Conservation (phyloP, 2,888 invertebrate species). For the Caenorhabditis sulstoni region DNA sequence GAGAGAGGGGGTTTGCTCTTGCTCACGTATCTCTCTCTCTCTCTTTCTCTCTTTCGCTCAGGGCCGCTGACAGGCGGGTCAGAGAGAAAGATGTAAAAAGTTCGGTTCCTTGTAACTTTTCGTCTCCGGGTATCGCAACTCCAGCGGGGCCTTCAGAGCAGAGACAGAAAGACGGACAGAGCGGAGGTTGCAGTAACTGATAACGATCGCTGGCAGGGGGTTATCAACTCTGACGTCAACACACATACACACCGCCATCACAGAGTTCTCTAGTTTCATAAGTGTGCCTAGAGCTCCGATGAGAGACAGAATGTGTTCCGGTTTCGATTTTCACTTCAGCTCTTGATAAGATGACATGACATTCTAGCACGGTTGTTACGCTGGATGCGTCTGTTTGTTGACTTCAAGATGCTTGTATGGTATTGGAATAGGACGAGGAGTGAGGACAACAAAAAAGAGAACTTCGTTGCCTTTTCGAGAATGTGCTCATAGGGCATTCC, state of each 20-base stretch:
- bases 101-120: no score
- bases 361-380: no score
- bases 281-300: background rate
- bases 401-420: no score
- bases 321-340: no score
- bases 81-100: background rate
- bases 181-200: conserved; percentile 22
- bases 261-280: conserved; percentile 1
- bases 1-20: conserved; percentile 2
- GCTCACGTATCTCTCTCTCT: conserved; percentile 21
- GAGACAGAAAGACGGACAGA: background rate
- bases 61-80: background rate
- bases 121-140: no score
- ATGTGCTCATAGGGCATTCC: no score
- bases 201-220: conserved; percentile 8
- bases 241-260: conserved; percentile 1
- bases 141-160: background rate
- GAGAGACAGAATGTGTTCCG: no score
- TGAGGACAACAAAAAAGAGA: no score
- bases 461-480: no score
- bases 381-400: no score
- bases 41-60: conserved; percentile 1
- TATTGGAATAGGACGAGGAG: no score
- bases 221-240: conserved; percentile 36
- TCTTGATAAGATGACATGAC: no score